A percentile compares a stretch with the other conserved stretches of the same genome.
phyloP scores from a whole-genome alignment of 2,113 vertebrate species.

The Prochilodus magdalenae region DNA sequence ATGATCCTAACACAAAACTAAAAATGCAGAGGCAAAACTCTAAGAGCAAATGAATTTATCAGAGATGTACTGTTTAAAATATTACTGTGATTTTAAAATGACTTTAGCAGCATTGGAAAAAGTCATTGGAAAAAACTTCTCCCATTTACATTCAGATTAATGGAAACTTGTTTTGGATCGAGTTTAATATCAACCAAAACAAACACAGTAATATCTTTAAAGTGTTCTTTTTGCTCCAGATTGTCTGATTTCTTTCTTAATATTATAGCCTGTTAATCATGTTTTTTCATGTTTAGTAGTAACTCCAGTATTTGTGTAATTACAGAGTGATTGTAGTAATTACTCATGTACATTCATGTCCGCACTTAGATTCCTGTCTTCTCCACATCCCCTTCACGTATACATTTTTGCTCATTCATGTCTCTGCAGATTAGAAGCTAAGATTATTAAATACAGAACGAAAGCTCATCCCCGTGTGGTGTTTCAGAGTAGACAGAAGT shows the following conservation, averaged over 20 bases:
- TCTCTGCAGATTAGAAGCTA: not conserved
- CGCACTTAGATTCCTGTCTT: conserved; percentile 37
- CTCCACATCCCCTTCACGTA: not conserved
- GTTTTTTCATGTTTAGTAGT: conserved; percentile 20
- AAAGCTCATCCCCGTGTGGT: not conserved
- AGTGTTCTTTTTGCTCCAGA: not conserved
- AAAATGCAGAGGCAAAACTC: not conserved
- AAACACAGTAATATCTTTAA: not conserved
- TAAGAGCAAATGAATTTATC: no score
- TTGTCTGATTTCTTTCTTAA: not conserved
- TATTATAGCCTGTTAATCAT: conserved; percentile 20
- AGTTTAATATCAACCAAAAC: not conserved
- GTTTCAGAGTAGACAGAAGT: not conserved
- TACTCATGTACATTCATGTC: conserved; percentile 24
- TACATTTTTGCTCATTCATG: not conserved
- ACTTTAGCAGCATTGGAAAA: no score
- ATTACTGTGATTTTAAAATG: no score
- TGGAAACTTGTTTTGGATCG: not conserved
- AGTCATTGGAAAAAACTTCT: no score
- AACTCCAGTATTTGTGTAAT: conserved; percentile 19
- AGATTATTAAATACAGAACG: not conserved
- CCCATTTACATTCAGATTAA: not conserved
- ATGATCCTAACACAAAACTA: not conserved
- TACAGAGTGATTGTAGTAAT: conserved; percentile 28
- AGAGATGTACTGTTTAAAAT: no score